A percentile compares a stretch with the other conserved stretches of the same genome.
phyloP scores from a whole-genome alignment of 2,888 invertebrate genomes.

The Drosophila quasianomalipes region DNA sequence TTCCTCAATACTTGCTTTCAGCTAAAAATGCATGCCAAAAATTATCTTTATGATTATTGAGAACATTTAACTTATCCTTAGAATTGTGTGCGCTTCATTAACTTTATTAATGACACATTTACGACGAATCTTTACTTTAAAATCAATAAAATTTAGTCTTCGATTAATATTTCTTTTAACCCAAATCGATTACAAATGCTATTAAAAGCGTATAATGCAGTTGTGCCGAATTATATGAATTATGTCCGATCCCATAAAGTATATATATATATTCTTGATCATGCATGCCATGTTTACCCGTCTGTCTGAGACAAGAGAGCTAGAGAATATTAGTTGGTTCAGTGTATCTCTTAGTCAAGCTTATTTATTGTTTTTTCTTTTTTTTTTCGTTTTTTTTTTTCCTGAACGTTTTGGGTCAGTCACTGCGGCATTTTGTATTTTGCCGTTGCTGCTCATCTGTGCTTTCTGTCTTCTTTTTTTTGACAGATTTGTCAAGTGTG shows the following conservation, averaged over 20 bases:
- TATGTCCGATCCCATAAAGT: neutral
- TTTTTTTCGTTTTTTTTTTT: neutral
- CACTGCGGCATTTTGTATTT: conserved; percentile 6
- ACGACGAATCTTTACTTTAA: neutral
- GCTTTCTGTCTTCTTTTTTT: conserved; percentile 2
- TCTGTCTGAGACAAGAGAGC: too few relatives aligned
- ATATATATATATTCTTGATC: too few relatives aligned
- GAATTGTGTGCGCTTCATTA: neutral
- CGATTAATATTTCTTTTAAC: too few relatives aligned
- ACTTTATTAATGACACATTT: neutral
- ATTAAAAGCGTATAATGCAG: neutral
- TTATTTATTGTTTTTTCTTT: neutral
- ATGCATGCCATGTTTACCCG: neutral
- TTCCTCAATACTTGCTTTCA: neutral
- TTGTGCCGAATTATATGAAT: neutral
- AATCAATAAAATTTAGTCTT: neutral
- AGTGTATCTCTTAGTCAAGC: neutral
- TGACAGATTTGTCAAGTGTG: conserved; percentile 41
- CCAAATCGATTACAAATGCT: too few relatives aligned
- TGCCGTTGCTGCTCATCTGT: conserved; percentile 10
- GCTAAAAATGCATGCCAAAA: neutral
- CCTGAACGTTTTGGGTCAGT: neutral
- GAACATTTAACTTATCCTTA: neutral
- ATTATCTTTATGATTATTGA: neutral
- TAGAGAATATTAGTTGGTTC: too few relatives aligned